Conservation (phyloP, 2,888 invertebrate species). For the Elaeidobius kamerunicus region DNA sequence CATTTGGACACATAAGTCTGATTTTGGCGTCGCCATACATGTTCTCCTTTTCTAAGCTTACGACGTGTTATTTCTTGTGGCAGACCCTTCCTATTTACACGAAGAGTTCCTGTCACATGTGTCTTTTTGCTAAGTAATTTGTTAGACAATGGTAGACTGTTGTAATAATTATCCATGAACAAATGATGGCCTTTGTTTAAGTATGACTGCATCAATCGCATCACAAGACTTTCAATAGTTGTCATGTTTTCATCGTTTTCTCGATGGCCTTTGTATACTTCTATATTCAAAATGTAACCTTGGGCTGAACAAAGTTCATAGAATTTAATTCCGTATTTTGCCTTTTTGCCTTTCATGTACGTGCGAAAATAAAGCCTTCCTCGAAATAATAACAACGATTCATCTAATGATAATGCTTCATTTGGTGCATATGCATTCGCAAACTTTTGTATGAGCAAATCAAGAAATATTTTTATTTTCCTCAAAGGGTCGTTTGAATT, state of each 20-base stretch:
- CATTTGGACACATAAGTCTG: no score
- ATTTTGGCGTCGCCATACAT: no score
- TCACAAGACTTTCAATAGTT: constrained; percentile 1
- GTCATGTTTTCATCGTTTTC: constrained; percentile 6
- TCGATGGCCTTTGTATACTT: constrained; percentile 34
- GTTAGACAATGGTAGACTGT: constrained; percentile 20
- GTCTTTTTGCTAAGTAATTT: constrained; percentile 21
- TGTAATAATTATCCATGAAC: constrained; percentile 19
- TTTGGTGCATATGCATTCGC: not conserved
- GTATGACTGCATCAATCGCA: not conserved
- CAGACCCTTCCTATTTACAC: constrained; percentile 22
- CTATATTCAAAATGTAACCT: constrained; percentile 34
- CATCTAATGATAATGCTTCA: constrained; percentile 33
- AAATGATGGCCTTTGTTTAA: constrained; percentile 1
- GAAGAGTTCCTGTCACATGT: constrained; percentile 24
- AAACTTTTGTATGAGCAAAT: constrained; percentile 1
- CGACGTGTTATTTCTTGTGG: constrained; percentile 14
- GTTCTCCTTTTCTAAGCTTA: constrained; percentile 24
- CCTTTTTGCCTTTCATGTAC: constrained; percentile 34
- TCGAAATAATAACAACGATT: constrained; percentile 31
- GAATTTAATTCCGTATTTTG: constrained; percentile 37
- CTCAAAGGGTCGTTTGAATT: not conserved
- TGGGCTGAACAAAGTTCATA: constrained; percentile 32
- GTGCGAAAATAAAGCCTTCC: constrained; percentile 30
- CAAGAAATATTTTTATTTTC: not conserved